Evolutionary conservation across 2,113 vertebrate species (phyloP), one percentile per base, ranked within the genome.

Genomic region (Peromyscus leucopus): DNA sequence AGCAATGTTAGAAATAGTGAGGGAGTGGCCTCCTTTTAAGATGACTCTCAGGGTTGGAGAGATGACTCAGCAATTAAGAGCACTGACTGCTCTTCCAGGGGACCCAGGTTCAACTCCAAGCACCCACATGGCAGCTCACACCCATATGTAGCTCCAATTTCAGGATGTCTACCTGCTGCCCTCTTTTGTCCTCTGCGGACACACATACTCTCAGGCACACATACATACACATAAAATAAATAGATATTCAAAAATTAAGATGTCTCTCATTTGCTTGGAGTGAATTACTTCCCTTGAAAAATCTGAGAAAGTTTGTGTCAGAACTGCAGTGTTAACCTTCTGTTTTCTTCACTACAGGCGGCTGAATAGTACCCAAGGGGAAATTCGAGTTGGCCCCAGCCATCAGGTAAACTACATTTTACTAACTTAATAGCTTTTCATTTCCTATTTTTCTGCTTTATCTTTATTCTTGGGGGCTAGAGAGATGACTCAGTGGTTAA

Each of bases 331-430:
- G 88, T 82, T 94, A 91, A 97, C 80, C 69, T 92, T 96, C 91
- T 98, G 80, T 98, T 96, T 94, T 98, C 97, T 94, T 91, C 22
- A 0, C 96, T 51, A 78, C 98, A 99, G 99, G 99, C 99, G 99
- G 98, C 98, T 99, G 94, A 99, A 99, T 99, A 99, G 99, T 98
- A 99, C 99, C 95, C 99, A 99, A 94, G 99, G 99, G 89, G 99
- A 99, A 98, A 99, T 99, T 98, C 99, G 99, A 97, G 99, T 99
- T 93, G 99, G 99, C 94, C 99, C 99, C 90, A 99, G 99, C 98
- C 99, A 99, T 97, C 99, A 99, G 99, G 99, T 99, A 99, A 99
- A 97, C 91, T 67, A 11, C 0, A 83, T 93, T 95, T 83, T 24
- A 65, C 36, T 82, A 72, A 59, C 75, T 83, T 21, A 57, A 11